Evolutionary conservation across 2,113 vertebrate genomes (phyloP).

Genomic region (Notothenia rossii): DNA sequence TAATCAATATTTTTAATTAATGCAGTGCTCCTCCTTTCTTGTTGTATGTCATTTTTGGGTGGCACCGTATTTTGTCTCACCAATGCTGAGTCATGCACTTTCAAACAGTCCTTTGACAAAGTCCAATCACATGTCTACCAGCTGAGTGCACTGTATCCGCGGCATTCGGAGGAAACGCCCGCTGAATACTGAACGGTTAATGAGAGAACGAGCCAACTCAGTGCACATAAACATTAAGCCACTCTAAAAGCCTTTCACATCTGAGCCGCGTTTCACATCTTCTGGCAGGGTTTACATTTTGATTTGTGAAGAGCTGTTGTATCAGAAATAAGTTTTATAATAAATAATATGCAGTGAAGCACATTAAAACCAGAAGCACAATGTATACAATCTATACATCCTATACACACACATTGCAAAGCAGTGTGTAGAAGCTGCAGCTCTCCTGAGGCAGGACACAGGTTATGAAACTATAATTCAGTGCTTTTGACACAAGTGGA

Average conservation of each 20-base stretch:
- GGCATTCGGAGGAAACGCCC: neutral
- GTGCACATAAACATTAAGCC: constrained; percentile 4
- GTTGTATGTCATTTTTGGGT: neutral
- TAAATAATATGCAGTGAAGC: too few species aligned
- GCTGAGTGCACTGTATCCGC: constrained; percentile 13
- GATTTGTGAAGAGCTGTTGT: constrained; percentile 29
- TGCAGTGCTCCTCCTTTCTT: neutral
- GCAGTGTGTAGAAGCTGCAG: neutral
- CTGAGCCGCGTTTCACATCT: neutral
- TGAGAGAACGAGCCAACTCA: constrained; percentile 46
- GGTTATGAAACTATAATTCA: constrained; percentile 37
- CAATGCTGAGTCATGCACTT: constrained; percentile 56
- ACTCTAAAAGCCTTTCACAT: constrained; percentile 27
- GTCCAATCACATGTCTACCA: constrained; percentile 27
- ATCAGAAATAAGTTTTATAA: too few species aligned
- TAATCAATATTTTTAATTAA: constrained; percentile 24
- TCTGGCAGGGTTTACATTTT: neutral
- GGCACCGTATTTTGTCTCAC: neutral
- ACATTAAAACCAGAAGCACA: neutral
- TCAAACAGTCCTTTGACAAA: neutral
- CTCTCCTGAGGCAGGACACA: neutral
- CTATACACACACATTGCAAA: neutral
- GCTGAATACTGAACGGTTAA: constrained; percentile 68
- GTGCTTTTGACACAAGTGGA: neutral
- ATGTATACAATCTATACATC: neutral